These are phyloP conservation scores for Microctenopoma lineatum DNA, from an alignment of 2,797 vertebrate genomes.

Conservation along the genomic window DNA sequence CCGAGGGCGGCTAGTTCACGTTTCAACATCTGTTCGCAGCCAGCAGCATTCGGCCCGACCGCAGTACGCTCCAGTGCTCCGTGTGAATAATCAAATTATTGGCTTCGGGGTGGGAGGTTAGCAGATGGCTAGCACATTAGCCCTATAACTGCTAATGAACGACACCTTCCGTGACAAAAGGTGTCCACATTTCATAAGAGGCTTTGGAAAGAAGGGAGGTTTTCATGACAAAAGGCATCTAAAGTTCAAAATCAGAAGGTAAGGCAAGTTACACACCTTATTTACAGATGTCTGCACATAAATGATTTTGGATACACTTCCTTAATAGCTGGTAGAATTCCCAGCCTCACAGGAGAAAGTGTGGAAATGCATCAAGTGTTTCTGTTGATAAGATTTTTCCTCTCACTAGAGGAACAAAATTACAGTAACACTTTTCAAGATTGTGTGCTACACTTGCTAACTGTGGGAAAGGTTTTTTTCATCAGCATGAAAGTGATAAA, in stretches of 20 bases:
- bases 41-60: conserved; percentile 38
- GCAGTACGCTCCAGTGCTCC: conserved; percentile 53
- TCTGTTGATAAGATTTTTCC: conserved; percentile 13
- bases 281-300: conserved; percentile 4
- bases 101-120: conserved; percentile 63
- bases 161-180: conserved; percentile 58
- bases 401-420: conserved; percentile 10
- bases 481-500: not conserved
- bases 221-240: not conserved
- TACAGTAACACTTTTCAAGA: not conserved
- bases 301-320: conserved; percentile 1
- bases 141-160: conserved; percentile 63
- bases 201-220: not conserved
- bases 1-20: conserved; percentile 59
- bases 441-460: not conserved
- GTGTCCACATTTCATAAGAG: conserved; percentile 14
- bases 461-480: not conserved
- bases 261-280: conserved; percentile 6
- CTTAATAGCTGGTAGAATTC: conserved; percentile 19
- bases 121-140: conserved; percentile 74
- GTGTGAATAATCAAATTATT: conserved; percentile 75
- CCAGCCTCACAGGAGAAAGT: not conserved
- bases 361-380: conserved; percentile 21
- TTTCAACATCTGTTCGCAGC: conserved; percentile 77
- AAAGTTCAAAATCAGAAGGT: not conserved